Evolutionary conservation across 1,140 invertebrate genomes (phyloP).

Genomic region (Caenorhabditis tropicalis): DNA sequence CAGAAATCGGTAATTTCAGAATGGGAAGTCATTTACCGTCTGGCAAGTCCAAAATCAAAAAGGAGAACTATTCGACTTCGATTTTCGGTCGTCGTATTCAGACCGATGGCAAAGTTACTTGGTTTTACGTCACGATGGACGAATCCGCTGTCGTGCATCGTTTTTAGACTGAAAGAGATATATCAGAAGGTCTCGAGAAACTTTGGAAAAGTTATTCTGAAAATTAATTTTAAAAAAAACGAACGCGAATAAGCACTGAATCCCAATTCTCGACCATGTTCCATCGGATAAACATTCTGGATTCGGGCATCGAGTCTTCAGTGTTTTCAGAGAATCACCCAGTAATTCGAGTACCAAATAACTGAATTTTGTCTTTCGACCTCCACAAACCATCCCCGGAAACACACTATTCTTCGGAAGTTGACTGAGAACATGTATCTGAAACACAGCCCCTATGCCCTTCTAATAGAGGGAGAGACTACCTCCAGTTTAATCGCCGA

Average conservation of each 20-base stretch:
- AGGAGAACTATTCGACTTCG: not conserved
- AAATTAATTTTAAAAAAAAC: no score
- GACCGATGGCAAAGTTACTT: not conserved
- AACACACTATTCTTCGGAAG: not conserved
- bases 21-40: not conserved
- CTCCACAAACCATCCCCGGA: not conserved
- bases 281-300: not conserved
- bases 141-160: not conserved
- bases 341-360: conserved; percentile 14
- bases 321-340: not conserved
- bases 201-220: no score
- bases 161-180: not conserved
- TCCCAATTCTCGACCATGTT: conserved; percentile 32
- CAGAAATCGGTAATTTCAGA: no score
- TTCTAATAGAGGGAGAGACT: not conserved
- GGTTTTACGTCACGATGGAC: conserved; percentile 5
- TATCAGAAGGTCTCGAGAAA: no score
- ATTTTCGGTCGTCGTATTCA: not conserved
- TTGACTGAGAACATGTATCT: not conserved
- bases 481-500: conserved; percentile 26
- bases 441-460: not conserved
- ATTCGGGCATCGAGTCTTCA: not conserved
- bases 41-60: not conserved
- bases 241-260: conserved; percentile 15
- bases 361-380: not conserved